These are phyloP conservation scores for Apostichopus parvimensis DNA, from an alignment of 35 echinoderm and acorn worm genomes.

Conservation along the genomic window DNA sequence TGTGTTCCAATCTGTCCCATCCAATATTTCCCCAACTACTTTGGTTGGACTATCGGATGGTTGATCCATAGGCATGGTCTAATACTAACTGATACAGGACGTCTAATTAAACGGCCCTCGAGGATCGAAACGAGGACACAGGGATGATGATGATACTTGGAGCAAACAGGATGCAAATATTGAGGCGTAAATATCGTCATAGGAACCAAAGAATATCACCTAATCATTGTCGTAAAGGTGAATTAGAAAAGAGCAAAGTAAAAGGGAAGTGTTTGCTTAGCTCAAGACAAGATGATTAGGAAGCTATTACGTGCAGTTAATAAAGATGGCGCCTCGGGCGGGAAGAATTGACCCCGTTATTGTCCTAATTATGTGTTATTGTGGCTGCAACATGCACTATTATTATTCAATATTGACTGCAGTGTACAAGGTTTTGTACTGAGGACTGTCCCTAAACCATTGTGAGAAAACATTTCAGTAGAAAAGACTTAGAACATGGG, in stretches of 20 bases:
- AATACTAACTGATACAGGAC: background rate
- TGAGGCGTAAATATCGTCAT: background rate
- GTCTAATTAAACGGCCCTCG: background rate
- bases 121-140: background rate
- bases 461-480: too few relatives aligned
- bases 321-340: background rate
- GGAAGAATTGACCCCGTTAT: background rate
- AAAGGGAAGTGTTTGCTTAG: constrained; percentile 1
- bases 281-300: background rate
- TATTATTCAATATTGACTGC: too few relatives aligned
- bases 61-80: too few relatives aligned
- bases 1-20: too few relatives aligned
- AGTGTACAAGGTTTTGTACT: too few relatives aligned
- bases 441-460: too few relatives aligned
- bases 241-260: background rate
- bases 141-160: background rate
- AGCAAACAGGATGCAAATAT: constrained; percentile 17
- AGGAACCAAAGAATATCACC: background rate
- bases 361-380: background rate
- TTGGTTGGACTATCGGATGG: too few relatives aligned
- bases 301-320: background rate
- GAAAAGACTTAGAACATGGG: too few relatives aligned
- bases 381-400: too few relatives aligned
- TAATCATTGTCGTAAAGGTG: background rate
- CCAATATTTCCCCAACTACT: too few relatives aligned